phyloP scores from a whole-genome alignment of 2,888 invertebrate species.

The Chloromyia formosa region DNA sequence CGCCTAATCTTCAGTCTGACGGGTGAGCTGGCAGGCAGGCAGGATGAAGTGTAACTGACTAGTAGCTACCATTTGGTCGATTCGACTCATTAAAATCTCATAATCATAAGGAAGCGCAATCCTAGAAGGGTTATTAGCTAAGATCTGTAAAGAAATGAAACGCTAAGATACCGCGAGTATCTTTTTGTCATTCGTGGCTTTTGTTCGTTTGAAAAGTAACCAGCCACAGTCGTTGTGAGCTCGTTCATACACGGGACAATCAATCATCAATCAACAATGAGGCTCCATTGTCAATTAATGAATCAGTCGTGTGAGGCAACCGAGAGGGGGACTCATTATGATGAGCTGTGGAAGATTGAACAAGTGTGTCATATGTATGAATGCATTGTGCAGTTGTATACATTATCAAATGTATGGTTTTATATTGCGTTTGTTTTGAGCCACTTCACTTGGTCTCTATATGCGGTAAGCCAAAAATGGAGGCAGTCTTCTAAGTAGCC shows the following conservation, averaged over 20 bases:
- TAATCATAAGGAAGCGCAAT: slow-evolving; percentile 28
- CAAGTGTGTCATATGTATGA: slow-evolving; percentile 28
- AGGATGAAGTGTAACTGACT: slow-evolving; percentile 22
- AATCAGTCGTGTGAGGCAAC: background rate
- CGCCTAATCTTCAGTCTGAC: slow-evolving; percentile 7
- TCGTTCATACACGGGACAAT: slow-evolving; percentile 16
- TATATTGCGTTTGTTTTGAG: background rate
- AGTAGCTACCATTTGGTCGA: slow-evolving; percentile 24
- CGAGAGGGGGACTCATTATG: background rate
- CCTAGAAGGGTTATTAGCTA: slow-evolving; percentile 17
- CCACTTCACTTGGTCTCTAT: background rate
- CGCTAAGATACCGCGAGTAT: slow-evolving; percentile 2
- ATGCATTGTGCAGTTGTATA: background rate
- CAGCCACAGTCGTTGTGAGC: background rate
- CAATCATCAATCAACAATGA: slow-evolving; percentile 38
- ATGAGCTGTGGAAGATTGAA: slow-evolving; percentile 20
- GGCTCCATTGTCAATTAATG: slow-evolving; percentile 26
- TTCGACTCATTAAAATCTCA: slow-evolving; percentile 36
- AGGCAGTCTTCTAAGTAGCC: background rate
- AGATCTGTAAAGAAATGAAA: background rate
- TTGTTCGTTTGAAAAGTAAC: slow-evolving; percentile 9
- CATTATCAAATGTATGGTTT: background rate
- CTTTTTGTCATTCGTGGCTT: slow-evolving; percentile 29
- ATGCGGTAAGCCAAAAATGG: too few relatives aligned
- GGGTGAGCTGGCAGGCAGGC: background rate